These are phyloP conservation scores for Eonycteris spelaea DNA, from an alignment of 2,113 vertebrate species.

Conservation along the genomic window DNA sequence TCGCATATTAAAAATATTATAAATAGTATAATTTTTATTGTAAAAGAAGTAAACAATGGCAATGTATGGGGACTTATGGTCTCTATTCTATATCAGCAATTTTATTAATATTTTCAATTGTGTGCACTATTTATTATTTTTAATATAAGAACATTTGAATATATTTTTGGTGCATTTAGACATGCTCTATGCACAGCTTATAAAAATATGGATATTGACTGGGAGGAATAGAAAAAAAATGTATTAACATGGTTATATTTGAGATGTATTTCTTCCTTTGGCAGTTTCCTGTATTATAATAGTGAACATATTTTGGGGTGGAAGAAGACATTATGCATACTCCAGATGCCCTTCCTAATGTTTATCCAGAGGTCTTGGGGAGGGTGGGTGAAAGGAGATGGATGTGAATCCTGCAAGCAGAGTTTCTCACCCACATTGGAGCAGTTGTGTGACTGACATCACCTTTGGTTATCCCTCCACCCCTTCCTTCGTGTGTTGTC, in stretches of 20 bases:
- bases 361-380: background rate
- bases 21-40: too few species aligned
- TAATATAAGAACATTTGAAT: background rate
- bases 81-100: background rate
- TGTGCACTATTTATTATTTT: background rate
- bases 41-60: too few species aligned
- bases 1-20: too few species aligned
- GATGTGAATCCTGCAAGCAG: background rate
- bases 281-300: background rate
- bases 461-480: too few species aligned
- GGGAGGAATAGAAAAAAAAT: background rate
- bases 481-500: too few species aligned
- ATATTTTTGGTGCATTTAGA: too few species aligned
- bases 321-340: background rate
- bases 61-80: too few species aligned
- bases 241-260: background rate
- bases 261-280: too few species aligned
- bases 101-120: background rate
- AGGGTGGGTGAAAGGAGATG: background rate
- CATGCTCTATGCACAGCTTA: background rate
- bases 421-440: background rate
- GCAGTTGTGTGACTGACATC: background rate
- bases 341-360: background rate
- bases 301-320: background rate
- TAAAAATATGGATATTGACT: background rate